A percentile compares a stretch with the other conserved stretches of the same genome.
Evolutionary conservation across 53 echinoderm and acorn worm genomes (phyloP).

Genomic region (Luidia sarsii): DNA sequence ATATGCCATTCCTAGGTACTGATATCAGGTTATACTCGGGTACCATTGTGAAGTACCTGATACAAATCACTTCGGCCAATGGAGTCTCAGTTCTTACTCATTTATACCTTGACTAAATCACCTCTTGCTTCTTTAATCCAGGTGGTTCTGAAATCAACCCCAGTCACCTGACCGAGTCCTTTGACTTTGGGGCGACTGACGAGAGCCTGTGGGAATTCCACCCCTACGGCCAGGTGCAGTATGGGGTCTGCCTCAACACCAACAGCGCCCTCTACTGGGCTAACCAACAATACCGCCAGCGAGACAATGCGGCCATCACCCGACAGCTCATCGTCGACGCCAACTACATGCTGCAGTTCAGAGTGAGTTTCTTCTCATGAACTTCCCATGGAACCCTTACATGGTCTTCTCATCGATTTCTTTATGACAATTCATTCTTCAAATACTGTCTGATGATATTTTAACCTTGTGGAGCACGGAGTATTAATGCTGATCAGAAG

Average conservation of each 20-base stretch:
- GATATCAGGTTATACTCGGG: too few relatives aligned
- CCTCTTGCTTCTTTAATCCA: neutral
- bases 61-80: too few relatives aligned
- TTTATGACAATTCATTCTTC: too few relatives aligned
- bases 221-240: slow-evolving; percentile 67
- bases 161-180: slow-evolving; percentile 62
- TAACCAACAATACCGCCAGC: slow-evolving; percentile 49
- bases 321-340: slow-evolving; percentile 82
- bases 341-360: slow-evolving; percentile 87
- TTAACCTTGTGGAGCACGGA: too few relatives aligned
- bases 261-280: slow-evolving; percentile 83
- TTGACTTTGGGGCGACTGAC: slow-evolving; percentile 59
- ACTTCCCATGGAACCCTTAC: too few relatives aligned
- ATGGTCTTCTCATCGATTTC: too few relatives aligned
- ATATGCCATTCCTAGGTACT: too few relatives aligned
- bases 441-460: too few relatives aligned
- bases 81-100: too few relatives aligned
- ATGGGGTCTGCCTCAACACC: slow-evolving; percentile 64
- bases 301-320: slow-evolving; percentile 66
- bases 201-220: slow-evolving; percentile 80
- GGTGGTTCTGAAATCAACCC: slow-evolving; percentile 98
- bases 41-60: too few relatives aligned
- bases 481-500: too few relatives aligned
- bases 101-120: too few relatives aligned
- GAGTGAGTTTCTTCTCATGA: slow-evolving; percentile 71